phyloP scores from a whole-genome alignment of 37 sponge, comb jelly and placozoan genomes.

The Cliona cf. orientalis region DNA sequence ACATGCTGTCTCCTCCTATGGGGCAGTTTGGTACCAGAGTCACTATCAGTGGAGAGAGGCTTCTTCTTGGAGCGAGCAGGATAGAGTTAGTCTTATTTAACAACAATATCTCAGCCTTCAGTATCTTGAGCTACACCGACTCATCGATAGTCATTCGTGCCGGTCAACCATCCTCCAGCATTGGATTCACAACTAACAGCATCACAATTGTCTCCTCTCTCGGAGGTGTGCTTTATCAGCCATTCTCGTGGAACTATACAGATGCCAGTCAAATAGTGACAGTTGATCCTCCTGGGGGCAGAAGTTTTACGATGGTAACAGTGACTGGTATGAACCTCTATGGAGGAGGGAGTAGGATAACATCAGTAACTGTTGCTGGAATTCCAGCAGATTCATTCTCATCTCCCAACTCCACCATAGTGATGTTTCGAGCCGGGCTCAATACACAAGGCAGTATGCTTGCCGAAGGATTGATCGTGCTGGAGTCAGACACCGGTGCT shows the following conservation, averaged over 20 bases:
- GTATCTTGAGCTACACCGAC: constrained; percentile 1
- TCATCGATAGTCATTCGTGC: constrained; percentile 24
- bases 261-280: constrained; percentile 13
- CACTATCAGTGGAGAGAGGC: constrained; percentile 43
- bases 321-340: constrained; percentile 61
- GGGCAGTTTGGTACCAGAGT: constrained; percentile 71
- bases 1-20: constrained; percentile 13
- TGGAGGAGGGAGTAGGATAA: constrained; percentile 54
- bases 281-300: constrained; percentile 58
- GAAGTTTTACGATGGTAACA: constrained; percentile 35
- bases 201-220: constrained; percentile 49
- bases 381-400: constrained; percentile 17
- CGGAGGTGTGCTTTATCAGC: constrained; percentile 40
- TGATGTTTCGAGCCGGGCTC: constrained; percentile 47
- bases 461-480: constrained; percentile 16
- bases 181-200: background rate
- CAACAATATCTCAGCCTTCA: background rate
- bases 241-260: constrained; percentile 45
- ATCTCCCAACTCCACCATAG: background rate
- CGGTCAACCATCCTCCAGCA: constrained; percentile 18
- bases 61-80: constrained; percentile 38
- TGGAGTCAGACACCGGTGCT: constrained; percentile 76
- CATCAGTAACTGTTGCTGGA: constrained; percentile 44
- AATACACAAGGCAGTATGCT: constrained; percentile 9
- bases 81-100: constrained; percentile 4